A percentile compares a stretch with the other conserved stretches of the same genome.
phyloP scores from a whole-genome alignment of 1,140 invertebrate genomes.

The Oscheius sp. region DNA sequence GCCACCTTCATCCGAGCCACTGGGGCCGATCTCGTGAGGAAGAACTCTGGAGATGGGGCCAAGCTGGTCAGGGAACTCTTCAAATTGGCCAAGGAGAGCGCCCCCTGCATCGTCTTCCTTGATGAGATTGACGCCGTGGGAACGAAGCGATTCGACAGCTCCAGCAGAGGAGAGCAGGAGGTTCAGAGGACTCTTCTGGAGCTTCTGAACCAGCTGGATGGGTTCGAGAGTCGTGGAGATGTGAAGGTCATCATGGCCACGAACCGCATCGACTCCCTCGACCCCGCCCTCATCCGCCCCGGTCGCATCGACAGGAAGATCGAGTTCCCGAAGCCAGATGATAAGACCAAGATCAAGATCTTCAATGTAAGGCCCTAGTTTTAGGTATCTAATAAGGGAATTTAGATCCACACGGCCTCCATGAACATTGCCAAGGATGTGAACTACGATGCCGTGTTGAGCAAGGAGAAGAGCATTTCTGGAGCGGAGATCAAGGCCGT shows the following conservation, averaged over 20 bases:
- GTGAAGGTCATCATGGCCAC: constrained; percentile 65
- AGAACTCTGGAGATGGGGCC: constrained; percentile 49
- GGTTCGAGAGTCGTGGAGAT: constrained; percentile 53
- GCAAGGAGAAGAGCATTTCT: constrained; percentile 45
- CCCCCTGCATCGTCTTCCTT: constrained; percentile 52
- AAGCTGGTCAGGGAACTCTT: constrained; percentile 46
- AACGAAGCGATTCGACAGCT: constrained; percentile 51
- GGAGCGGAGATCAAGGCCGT: constrained; percentile 52
- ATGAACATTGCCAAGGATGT: constrained; percentile 51
- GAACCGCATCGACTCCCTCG: constrained; percentile 65
- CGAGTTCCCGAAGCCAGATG: constrained; percentile 63
- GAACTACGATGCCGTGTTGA: constrained; percentile 46
- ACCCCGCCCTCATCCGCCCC: constrained; percentile 65
- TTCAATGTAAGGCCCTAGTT: no score
- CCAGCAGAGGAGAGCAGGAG: constrained; percentile 46
- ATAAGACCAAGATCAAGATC: constrained; percentile 61
- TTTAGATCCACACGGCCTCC: constrained; percentile 47
- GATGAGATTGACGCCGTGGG: constrained; percentile 55
- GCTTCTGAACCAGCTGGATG: constrained; percentile 58
- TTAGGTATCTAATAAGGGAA: no score
- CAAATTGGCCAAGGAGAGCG: constrained; percentile 47
- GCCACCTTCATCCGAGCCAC: constrained; percentile 50
- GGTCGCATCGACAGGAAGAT: constrained; percentile 67
- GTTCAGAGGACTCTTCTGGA: constrained; percentile 57
- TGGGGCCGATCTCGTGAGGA: constrained; percentile 53